Percentiles rank a stretch among this genome's conserved stretches.
Conservation (phyloP, 2,888 invertebrate genomes). For the Drosophila putrida region DNA sequence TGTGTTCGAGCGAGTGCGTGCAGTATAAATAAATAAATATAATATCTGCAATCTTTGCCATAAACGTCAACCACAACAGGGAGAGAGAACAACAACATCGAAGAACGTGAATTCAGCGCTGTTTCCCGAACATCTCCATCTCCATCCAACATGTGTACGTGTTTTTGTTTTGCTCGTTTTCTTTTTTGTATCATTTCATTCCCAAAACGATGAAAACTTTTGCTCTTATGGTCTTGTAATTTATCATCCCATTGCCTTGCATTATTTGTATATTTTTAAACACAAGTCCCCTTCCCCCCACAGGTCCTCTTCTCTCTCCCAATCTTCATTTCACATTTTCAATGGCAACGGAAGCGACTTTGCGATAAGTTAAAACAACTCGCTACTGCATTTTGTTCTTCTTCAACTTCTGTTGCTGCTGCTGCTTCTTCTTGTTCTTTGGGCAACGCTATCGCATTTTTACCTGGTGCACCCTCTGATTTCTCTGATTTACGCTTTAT, state of each 20-base stretch:
- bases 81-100: constrained; percentile 22
- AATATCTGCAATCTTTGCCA: constrained; percentile 73
- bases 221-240: constrained; percentile 47
- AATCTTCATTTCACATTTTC: constrained; percentile 40
- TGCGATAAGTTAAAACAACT: constrained; percentile 45
- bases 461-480: constrained; percentile 62
- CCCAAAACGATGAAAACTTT: constrained; percentile 37
- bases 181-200: constrained; percentile 27
- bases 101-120: constrained; percentile 37
- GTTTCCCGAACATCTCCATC: constrained; percentile 6
- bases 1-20: constrained; percentile 28
- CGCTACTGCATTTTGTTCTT: constrained; percentile 26
- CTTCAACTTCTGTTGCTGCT: background rate
- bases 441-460: constrained; percentile 11
- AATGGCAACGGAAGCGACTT: constrained; percentile 70
- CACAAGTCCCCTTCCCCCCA: constrained; percentile 58
- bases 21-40: constrained; percentile 74
- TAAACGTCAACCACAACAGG: constrained; percentile 49
- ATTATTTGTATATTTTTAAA: constrained; percentile 77
- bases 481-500: constrained; percentile 80
- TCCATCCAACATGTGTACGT: constrained; percentile 70
- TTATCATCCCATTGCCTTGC: constrained; percentile 48
- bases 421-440: background rate
- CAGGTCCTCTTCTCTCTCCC: constrained; percentile 32
- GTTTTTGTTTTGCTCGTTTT: constrained; percentile 38